Evolutionary conservation across 1,140 invertebrate genomes (phyloP).

Genomic region (Lordiphosa collinella): DNA sequence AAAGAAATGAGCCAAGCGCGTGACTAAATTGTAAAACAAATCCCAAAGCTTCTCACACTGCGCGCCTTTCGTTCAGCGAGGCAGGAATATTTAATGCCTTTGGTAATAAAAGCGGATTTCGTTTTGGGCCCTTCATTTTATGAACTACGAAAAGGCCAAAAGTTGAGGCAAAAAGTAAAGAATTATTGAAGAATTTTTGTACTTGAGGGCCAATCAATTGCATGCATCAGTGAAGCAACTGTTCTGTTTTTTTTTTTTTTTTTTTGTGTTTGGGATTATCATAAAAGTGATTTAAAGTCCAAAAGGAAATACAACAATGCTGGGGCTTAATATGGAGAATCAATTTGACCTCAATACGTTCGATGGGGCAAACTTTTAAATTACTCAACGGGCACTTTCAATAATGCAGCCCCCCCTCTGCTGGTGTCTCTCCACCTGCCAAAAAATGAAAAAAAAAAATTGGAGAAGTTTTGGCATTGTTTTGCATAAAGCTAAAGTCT

Average conservation of each 20-base stretch:
- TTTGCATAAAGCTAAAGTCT: not conserved
- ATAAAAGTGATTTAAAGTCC: constrained; percentile 54
- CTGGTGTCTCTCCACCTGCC: not conserved
- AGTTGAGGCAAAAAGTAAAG: constrained; percentile 16
- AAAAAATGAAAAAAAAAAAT: constrained; percentile 13
- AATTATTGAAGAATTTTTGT: constrained; percentile 58
- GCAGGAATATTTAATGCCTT: constrained; percentile 71
- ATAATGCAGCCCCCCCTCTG: constrained; percentile 40
- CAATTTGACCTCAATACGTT: constrained; percentile 65
- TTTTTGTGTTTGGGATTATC: constrained; percentile 10
- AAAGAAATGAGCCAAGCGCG: constrained; percentile 49
- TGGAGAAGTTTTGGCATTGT: not conserved
- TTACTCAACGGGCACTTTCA: constrained; percentile 70
- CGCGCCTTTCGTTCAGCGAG: constrained; percentile 42
- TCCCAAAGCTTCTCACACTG: constrained; percentile 25
- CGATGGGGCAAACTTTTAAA: constrained; percentile 63
- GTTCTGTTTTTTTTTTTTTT: constrained; percentile 1
- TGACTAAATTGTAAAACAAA: constrained; percentile 71
- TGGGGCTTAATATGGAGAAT: constrained; percentile 57
- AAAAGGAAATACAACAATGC: constrained; percentile 23
- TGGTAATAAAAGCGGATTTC: constrained; percentile 70
- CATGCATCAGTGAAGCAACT: constrained; percentile 46
- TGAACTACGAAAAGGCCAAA: constrained; percentile 41
- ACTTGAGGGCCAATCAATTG: constrained; percentile 59
- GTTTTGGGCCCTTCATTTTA: constrained; percentile 36